A percentile compares a stretch with the other conserved stretches of the same genome.
These are phyloP conservation scores for Trachelus stipa DNA, from an alignment of 2,888 invertebrate genomes.

Conservation along the genomic window DNA sequence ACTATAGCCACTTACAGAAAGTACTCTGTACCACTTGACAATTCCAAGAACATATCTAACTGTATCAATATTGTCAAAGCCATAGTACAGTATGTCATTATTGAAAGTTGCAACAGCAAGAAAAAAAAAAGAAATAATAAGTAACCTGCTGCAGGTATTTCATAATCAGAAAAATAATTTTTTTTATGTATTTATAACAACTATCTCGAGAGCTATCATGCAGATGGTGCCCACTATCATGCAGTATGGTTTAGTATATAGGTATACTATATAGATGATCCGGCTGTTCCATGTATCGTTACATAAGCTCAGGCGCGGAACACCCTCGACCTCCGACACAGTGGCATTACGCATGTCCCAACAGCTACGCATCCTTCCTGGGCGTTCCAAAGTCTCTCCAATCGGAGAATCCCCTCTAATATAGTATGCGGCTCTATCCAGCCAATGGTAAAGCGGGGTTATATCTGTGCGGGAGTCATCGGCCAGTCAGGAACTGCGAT, in stretches of 20 bases:
- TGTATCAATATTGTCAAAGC: no score
- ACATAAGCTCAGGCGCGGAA: constrained; percentile 4
- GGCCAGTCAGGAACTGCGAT: constrained; percentile 56
- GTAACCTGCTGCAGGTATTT: no score
- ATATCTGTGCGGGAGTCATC: constrained; percentile 60
- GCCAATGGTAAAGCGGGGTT: constrained; percentile 46
- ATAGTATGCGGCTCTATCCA: constrained; percentile 43
- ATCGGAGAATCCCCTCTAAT: constrained; percentile 49
- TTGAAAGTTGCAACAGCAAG: no score
- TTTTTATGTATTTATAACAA: neutral
- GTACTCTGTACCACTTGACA: neutral
- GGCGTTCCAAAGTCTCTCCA: constrained; percentile 59
- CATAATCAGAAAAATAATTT: neutral
- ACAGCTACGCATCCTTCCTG: constrained; percentile 66
- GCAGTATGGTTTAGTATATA: neutral
- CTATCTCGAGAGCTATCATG: neutral
- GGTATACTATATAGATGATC: neutral
- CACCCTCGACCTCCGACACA: constrained; percentile 12
- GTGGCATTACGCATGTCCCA: constrained; percentile 62
- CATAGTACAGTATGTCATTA: no score
- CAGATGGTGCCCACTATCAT: neutral
- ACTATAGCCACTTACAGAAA: neutral
- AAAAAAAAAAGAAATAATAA: no score
- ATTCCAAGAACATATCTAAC: no score
- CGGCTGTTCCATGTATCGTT: neutral